Evolutionary conservation across 2,888 invertebrate genomes (phyloP), one percentile per base, ranked within the genome.

Genomic region (Chrysodeixis includens): DNA sequence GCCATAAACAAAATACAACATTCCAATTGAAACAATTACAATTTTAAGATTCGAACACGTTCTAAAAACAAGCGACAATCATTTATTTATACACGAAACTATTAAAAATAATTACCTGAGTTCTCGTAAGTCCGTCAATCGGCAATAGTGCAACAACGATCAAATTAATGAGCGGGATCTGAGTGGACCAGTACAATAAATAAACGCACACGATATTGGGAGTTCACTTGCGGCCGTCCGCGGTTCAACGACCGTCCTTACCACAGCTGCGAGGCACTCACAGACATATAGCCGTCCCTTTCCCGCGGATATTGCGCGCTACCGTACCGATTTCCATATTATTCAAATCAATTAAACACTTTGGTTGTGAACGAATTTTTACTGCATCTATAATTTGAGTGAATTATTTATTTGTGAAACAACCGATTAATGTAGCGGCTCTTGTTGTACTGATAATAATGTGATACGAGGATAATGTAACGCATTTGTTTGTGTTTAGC

Each of bases 161-260:
- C 74, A 78, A 79, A 77, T 83, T 78, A 83, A 82, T 82, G 80
- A 78, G 73, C 73, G 80, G 76, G 79, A 81, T 77, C 83, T 80
- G 76, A 77, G 81, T 77, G 58, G 62, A 68, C 76, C 78, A 78
- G 62, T 79, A 85, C 83, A 86, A 86, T 84, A 87, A 87, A 86
- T 83, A 87, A 83, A 90, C 89, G 90, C 89, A 90, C 91, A 90
- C 90, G 90, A 90, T 82, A 93, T 95, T 93, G 88, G 93, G 92
- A 94, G 95, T 94, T 95, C 94, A 95, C 90, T 90, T 87, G 93
- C 93, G 93, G 93, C 87, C 92, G 92, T 82, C 79, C 85, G 88
- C 87, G 91, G 92, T 94, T 93, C 93, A 93, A 93, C 95, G 93
- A 94, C 95, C 95, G 95, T 95, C 95, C 95, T 95, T 95, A 95